Base-by-base conservation (phyloP, 2,888 invertebrate genomes). In the Erynnis tages region DNA sequence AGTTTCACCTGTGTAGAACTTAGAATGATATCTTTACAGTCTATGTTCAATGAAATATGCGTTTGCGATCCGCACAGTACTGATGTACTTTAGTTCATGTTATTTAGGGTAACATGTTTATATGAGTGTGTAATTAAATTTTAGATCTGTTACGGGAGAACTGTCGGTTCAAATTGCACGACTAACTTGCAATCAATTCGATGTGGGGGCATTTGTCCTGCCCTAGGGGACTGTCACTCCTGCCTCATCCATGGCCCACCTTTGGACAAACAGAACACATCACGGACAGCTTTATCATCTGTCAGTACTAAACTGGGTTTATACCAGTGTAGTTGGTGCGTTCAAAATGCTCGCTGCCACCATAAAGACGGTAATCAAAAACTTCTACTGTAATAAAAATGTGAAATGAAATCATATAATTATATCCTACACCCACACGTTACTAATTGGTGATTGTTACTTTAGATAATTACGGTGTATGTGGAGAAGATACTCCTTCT, bases 301-400 rank as follows among this genome's bases (percentile, higher is more conserved):
- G 94, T 95, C 38, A 94, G 95, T 45, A 93, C 93, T 61, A 95
- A 95, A 69, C 78, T 96, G 47, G 94, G 95, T 14, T 82, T 96
- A 2, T 94, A 94, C 46, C 94, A 95, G 62, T 97, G 96, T 71
- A 94, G 94, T 32, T 98, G 98, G 97, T 98, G 97, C 75, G 97
- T 98, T 1, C 97, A 97, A 73, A 96, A 96, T 71, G 96, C 96
- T 0, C 91, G 95, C 32, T 98, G 98, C 72, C 97, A 97, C 76
- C 95, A 95, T 65, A 94, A 94, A 67, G 94, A 96, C 68, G 95
- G 94, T 91, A 87, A 13, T 11, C 4, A n/a, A 16, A 21, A 10
- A 5, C 19, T 2, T 16, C 16, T 34, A 7, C 8, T 4, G 25
- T 2, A 30, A 30, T 4, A 6, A 29, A 29, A 29, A 1, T 10